Evolutionary conservation across 2,797 vertebrate species (phyloP).

Genomic region (Halcyon badia): DNA sequence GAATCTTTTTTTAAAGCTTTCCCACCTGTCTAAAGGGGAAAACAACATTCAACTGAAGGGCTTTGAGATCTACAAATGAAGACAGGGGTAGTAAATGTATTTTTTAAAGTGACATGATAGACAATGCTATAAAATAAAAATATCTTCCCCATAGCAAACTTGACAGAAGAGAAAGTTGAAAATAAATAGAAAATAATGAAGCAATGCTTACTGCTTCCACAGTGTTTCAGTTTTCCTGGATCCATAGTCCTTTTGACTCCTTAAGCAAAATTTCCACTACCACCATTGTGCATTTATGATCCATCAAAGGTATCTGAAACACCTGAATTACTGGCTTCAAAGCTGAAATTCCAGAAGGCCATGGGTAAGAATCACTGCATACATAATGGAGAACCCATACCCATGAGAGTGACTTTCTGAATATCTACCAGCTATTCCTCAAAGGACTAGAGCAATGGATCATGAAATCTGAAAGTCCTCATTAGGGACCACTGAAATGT

Average conservation of each 20-base stretch:
- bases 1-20: neutral
- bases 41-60: neutral
- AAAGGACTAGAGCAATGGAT: neutral
- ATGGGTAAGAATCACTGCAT: neutral
- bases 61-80: slow-evolving; percentile 30
- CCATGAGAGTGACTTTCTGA: neutral
- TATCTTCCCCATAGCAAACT: neutral
- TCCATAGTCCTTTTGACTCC: neutral
- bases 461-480: neutral
- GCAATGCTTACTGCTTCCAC: neutral
- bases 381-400: fast-evolving
- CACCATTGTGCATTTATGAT: neutral
- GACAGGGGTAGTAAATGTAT: neutral
- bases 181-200: neutral
- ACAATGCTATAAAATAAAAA: neutral
- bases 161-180: neutral
- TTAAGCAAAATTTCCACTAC: neutral
- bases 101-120: slow-evolving; percentile 15
- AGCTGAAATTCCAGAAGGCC: neutral
- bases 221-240: neutral
- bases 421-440: neutral
- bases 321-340: neutral
- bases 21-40: neutral
- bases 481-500: neutral
- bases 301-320: neutral